Percentiles rank a stretch among this genome's conserved stretches.
Evolutionary conservation across 2,888 invertebrate species (phyloP).

Genomic region (Phasia obesa): DNA sequence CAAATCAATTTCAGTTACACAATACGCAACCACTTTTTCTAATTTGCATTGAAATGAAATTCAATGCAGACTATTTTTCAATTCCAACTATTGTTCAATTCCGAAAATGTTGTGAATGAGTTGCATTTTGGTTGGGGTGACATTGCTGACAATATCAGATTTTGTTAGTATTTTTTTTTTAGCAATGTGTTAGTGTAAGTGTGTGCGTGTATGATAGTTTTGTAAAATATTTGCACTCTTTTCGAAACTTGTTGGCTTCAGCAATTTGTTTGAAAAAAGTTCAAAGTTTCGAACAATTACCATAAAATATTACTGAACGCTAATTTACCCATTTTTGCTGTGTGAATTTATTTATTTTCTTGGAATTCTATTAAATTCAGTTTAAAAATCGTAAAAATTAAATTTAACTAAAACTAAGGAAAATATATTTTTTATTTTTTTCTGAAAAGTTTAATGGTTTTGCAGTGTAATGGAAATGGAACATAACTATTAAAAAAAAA

Average conservation of each 20-base stretch:
- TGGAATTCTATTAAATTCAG: conserved; percentile 19
- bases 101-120: conserved; percentile 15
- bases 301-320: conserved; percentile 19
- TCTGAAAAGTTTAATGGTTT: no score
- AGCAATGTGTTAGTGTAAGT: background rate
- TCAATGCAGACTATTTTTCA: background rate
- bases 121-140: conserved; percentile 39
- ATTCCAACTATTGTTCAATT: conserved; percentile 9
- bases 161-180: conserved; percentile 14
- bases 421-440: background rate
- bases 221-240: background rate
- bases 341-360: conserved; percentile 14
- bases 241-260: background rate
- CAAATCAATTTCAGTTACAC: background rate
- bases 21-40: background rate
- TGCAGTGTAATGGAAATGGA: no score
- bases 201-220: background rate
- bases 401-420: background rate
- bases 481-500: no score
- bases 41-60: background rate
- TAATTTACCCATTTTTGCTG: conserved; percentile 11
- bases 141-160: conserved; percentile 49
- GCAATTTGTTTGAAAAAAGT: conserved; percentile 1
- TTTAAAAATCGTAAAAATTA: conserved; percentile 12
- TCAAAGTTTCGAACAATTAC: conserved; percentile 41